phyloP scores from a whole-genome alignment of 2,113 vertebrate species.

The Oreamnos americanus region DNA sequence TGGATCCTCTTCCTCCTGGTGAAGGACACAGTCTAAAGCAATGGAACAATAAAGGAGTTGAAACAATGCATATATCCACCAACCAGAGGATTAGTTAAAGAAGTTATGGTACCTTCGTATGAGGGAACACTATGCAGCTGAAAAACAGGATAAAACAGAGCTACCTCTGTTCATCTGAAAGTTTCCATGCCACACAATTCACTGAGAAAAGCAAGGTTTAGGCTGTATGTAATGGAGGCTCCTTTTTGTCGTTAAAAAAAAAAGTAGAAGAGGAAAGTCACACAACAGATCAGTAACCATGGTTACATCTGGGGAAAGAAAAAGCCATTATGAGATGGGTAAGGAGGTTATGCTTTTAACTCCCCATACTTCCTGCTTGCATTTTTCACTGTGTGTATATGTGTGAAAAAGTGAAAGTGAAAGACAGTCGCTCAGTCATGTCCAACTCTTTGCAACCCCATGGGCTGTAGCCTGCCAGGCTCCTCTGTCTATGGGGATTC shows the following conservation, averaged over 20 bases:
- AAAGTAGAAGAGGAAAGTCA: too few relatives aligned
- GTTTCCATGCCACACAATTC: too few relatives aligned
- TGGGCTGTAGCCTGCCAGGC: not conserved
- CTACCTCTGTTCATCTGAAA: too few relatives aligned
- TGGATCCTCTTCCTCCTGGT: not conserved
- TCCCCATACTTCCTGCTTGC: too few relatives aligned
- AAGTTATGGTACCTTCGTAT: not conserved
- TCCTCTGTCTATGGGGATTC: not conserved
- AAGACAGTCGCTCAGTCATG: not conserved
- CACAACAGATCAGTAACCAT: too few relatives aligned
- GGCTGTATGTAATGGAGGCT: too few relatives aligned
- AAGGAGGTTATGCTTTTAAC: too few relatives aligned
- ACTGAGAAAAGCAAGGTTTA: too few relatives aligned
- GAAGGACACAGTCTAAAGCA: not conserved
- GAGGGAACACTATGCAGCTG: not conserved
- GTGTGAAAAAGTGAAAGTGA: not conserved
- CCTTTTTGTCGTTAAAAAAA: too few relatives aligned
- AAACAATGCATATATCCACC: not conserved
- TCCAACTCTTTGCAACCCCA: not conserved
- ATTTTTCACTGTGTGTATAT: not conserved
- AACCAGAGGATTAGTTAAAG: not conserved
- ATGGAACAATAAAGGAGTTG: not conserved
- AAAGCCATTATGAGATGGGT: too few relatives aligned
- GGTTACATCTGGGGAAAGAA: too few relatives aligned
- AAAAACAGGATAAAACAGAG: not conserved